Conservation (phyloP, 1,140 invertebrate species). For the Brachionus rotundiformis region DNA sequence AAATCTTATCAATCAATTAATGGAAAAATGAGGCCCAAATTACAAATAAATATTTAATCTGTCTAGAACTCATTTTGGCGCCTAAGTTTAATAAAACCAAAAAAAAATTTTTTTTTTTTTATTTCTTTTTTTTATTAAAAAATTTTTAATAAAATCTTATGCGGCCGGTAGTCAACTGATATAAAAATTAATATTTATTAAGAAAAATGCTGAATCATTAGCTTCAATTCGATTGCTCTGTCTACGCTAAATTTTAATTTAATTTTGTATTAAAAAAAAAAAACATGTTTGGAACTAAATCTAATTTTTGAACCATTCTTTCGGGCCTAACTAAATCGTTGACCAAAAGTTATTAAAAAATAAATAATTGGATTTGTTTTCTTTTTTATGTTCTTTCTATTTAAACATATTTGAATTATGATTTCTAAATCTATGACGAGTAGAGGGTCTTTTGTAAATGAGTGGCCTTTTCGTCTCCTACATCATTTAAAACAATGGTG, state of each 20-base stretch:
- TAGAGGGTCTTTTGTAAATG: conserved; percentile 62
- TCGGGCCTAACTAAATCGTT: neutral
- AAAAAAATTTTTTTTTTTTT: conserved; percentile 1
- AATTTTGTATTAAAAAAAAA: neutral
- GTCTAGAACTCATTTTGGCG: conserved; percentile 5
- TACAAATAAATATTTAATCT: too few species aligned
- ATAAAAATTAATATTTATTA: neutral
- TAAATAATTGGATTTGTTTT: neutral
- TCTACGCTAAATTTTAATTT: neutral
- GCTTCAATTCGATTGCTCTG: too few species aligned
- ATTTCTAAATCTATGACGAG: conserved; percentile 2
- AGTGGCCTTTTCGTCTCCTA: conserved; percentile 63
- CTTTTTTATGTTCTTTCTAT: neutral
- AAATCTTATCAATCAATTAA: too few species aligned
- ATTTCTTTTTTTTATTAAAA: neutral
- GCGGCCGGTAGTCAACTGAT: conserved; percentile 8
- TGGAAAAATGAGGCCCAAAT: neutral
- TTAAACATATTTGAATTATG: neutral
- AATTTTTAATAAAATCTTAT: neutral
- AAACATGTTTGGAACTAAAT: neutral
- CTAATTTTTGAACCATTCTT: neutral
- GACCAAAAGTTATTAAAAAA: neutral
- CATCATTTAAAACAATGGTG: conserved; percentile 60
- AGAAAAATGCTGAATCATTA: neutral
- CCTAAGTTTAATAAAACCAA: neutral